Conservation (phyloP, 23 tunicate genomes). For the Corella eumyota region DNA sequence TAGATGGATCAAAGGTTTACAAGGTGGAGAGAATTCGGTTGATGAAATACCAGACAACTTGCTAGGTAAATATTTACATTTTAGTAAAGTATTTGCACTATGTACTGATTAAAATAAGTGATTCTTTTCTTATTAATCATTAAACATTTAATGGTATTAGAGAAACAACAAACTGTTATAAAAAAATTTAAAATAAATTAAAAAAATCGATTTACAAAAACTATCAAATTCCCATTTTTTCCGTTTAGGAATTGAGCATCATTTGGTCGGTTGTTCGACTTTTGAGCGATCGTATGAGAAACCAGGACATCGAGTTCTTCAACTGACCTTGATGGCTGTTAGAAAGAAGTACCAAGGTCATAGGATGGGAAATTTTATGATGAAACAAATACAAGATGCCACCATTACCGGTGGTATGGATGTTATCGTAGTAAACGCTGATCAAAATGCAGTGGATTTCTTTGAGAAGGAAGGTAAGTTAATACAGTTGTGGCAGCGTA, state of each 20-base stretch:
- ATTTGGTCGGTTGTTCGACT: constrained; percentile 60
- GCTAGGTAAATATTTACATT: no score
- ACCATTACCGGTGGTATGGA: constrained; percentile 63
- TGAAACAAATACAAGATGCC: constrained; percentile 37
- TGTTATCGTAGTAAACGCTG: constrained; percentile 78
- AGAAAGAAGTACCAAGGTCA: constrained; percentile 37
- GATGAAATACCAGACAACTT: no score
- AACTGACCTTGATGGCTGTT: constrained; percentile 63
- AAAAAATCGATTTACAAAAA: no score
- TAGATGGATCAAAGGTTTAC: no score
- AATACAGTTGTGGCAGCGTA: not conserved
- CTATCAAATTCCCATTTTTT: no score
- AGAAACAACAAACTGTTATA: no score
- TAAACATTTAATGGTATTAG: no score
- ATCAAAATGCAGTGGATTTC: constrained; percentile 54
- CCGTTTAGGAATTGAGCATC: constrained; percentile 56
- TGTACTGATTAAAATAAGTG: no score
- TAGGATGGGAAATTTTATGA: constrained; percentile 49
- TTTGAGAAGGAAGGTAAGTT: constrained; percentile 62
- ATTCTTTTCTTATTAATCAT: no score
- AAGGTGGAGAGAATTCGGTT: no score
- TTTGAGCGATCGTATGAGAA: constrained; percentile 64
- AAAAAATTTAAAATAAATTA: no score
- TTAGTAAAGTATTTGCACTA: no score
- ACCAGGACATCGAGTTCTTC: constrained; percentile 47